Conservation (phyloP, 2,113 vertebrate genomes). For the Theristicus caerulescens region DNA sequence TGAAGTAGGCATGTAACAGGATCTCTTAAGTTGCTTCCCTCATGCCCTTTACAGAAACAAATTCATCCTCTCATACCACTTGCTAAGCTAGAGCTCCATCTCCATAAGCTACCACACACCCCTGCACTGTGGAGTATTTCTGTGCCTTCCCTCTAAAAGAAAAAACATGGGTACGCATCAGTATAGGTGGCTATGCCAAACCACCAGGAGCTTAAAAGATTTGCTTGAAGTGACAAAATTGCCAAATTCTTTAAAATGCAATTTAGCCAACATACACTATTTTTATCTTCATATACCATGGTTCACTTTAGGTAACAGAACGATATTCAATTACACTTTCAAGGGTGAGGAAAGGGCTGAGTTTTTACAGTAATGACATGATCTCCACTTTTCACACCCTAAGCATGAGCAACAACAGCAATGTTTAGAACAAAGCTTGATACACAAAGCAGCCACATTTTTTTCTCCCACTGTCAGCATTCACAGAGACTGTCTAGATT, state of each 20-base stretch:
- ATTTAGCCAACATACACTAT: not conserved
- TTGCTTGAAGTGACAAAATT: not conserved
- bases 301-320: not conserved
- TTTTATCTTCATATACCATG: not conserved
- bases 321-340: not conserved
- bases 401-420: not conserved
- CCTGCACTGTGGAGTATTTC: not conserved
- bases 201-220: not conserved
- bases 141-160: not conserved
- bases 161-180: accelerated
- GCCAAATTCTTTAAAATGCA: not conserved
- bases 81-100: not conserved
- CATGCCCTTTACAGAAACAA: not conserved
- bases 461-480: not conserved
- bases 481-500: not conserved
- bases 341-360: not conserved
- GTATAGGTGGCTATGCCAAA: not conserved
- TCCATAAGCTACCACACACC: not conserved
- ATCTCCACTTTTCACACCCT: not conserved
- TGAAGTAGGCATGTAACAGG: not conserved
- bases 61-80: not conserved
- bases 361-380: not conserved
- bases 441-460: not conserved
- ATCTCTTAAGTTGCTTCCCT: not conserved
- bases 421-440: not conserved